Conservation (phyloP, 2,888 invertebrate genomes). For the Apotomis capreana region DNA sequence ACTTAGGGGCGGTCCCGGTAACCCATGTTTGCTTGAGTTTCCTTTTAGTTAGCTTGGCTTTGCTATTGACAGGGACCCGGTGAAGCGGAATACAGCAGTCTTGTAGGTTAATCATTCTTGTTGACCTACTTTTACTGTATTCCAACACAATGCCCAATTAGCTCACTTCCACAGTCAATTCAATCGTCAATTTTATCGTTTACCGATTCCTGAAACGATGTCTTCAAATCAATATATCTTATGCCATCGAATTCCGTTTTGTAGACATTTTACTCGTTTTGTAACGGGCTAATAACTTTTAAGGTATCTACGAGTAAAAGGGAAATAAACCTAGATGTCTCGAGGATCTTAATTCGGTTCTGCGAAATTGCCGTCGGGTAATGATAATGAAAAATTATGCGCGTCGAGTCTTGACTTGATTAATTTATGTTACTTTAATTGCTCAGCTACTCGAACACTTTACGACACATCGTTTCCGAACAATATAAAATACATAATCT, state of each 20-base stretch:
- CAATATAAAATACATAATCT: conserved; percentile 27
- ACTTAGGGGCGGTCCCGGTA: background rate
- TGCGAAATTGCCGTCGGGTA: conserved; percentile 44
- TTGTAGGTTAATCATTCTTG: conserved; percentile 49
- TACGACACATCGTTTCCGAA: conserved; percentile 10
- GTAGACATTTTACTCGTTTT: conserved; percentile 16
- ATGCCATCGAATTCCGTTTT: conserved; percentile 11
- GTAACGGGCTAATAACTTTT: conserved; percentile 21
- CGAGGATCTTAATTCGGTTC: conserved; percentile 22
- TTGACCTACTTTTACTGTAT: conserved; percentile 56
- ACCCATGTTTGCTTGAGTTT: conserved; percentile 37
- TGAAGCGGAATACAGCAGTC: conserved; percentile 51
- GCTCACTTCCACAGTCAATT: conserved; percentile 50
- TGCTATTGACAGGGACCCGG: conserved; percentile 54
- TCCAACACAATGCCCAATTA: conserved; percentile 51
- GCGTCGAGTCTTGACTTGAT: conserved; percentile 46
- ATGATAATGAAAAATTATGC: conserved; percentile 40
- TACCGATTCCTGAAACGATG: conserved; percentile 26
- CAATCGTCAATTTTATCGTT: conserved; percentile 43
- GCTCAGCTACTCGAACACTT: conserved; percentile 46
- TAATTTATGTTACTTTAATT: conserved; percentile 51
- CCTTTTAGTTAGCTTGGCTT: conserved; percentile 39
- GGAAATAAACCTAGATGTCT: conserved; percentile 17
- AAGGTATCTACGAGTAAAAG: conserved; percentile 10
- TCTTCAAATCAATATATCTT: conserved; percentile 25